phyloP scores from a whole-genome alignment of 2,888 invertebrate genomes.

The Tricholauxania praeusta region DNA sequence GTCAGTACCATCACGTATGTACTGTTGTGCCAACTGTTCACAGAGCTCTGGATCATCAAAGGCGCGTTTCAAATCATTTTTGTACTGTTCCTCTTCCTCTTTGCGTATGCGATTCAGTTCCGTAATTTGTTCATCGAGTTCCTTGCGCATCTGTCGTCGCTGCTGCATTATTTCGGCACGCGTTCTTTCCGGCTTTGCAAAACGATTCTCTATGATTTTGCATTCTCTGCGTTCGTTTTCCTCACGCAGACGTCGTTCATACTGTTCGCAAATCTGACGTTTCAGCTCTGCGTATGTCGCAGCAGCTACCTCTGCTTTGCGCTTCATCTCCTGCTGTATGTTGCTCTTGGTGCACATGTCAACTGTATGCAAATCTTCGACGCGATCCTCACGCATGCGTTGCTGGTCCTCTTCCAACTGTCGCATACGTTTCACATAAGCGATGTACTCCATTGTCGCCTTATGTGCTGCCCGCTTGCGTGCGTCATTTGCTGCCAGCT shows the following conservation, averaged over 20 bases:
- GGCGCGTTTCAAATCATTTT: conserved; percentile 52
- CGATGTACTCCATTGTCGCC: conserved; percentile 57
- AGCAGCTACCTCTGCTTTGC: conserved; percentile 54
- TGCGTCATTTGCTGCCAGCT: conserved; percentile 41
- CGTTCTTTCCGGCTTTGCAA: conserved; percentile 51
- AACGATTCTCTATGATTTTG: conserved; percentile 60
- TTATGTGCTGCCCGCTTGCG: conserved; percentile 50
- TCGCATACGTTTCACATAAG: conserved; percentile 57
- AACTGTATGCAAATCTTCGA: conserved; percentile 55
- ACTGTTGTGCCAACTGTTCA: conserved; percentile 52
- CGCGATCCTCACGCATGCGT: conserved; percentile 53
- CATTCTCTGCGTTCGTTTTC: conserved; percentile 55
- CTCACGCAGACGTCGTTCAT: conserved; percentile 52
- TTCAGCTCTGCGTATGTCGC: conserved; percentile 53
- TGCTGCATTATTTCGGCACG: conserved; percentile 47
- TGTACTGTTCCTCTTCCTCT: conserved; percentile 54
- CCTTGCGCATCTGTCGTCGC: conserved; percentile 46
- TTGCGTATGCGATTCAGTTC: conserved; percentile 54
- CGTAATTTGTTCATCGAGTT: conserved; percentile 55
- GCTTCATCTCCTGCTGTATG: conserved; percentile 45
- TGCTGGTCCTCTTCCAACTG: conserved; percentile 53
- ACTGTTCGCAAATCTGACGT: conserved; percentile 59
- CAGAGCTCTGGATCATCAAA: conserved; percentile 56
- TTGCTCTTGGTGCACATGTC: conserved; percentile 56
- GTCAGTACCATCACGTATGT: conserved; percentile 52